Evolutionary conservation across 2,888 invertebrate genomes (phyloP), one percentile per base, ranked within the genome.

Genomic region (Heliconius aoede): DNA sequence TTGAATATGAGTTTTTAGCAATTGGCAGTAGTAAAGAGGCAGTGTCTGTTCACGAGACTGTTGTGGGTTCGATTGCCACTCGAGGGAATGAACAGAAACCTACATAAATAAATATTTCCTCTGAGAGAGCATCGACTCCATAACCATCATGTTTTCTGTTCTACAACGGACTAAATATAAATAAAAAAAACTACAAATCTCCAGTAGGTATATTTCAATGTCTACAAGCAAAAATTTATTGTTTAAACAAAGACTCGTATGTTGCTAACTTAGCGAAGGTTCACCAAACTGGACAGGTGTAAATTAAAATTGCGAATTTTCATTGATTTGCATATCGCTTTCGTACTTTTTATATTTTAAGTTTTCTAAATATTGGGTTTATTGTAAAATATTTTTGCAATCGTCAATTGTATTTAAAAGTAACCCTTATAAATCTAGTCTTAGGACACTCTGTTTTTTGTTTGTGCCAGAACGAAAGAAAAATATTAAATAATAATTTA

Each of bases 131-230:
- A 46, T 46, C 18, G 46, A 46, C 8, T 36, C 11, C 11, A 36
- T 11, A 36, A 46, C 18, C 46, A 18, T 46, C 46, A 3, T 46
- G 18, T 46, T 46, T 46, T 18, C 46, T 46, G 7, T 1, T 18
- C 46, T 18, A 46, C 46, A 46, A 0, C 3, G 18, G 18, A 46
- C 0, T 40, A 51, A 51, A 51, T 9, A 55, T n/a, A 8, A 55
- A 3, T n/a, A 55, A 7, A 51, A 51, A 9, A 55, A 21, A 9
- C 55, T 8, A 21, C 5, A 3, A n/a, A 36, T 32, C 3, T n/a
- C 11, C n/a, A 26, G 67, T 46, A 67, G 67, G 67, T 26, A 18
- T 46, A 46, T 4, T 67, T 67, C 26, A 28, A 40, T 46, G 67
- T 67, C 28, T 46, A 46, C 26, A 67, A 67, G 18, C 15, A 28